Evolutionary conservation across 2,888 invertebrate species (phyloP).

Genomic region (Galerucella pusilla): DNA sequence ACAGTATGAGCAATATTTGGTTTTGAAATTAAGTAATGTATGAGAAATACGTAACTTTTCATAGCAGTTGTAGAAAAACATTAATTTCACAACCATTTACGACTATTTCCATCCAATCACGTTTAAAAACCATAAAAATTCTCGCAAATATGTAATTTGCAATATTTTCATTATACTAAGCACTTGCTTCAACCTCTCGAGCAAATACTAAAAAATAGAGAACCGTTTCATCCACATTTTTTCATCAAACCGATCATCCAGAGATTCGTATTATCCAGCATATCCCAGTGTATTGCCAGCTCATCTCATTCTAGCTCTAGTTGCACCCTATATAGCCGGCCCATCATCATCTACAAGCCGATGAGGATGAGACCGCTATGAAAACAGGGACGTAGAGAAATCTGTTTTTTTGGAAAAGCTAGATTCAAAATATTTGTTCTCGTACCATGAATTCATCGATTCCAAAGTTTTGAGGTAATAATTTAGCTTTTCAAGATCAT

Average conservation of each 20-base stretch:
- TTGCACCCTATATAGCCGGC: conserved; percentile 14
- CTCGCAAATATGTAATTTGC: neutral
- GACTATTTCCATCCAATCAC: too few relatives aligned
- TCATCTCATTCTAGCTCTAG: conserved; percentile 21
- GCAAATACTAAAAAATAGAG: neutral
- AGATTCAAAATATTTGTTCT: neutral
- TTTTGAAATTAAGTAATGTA: too few relatives aligned
- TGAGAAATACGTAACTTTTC: too few relatives aligned
- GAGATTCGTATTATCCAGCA: conserved; percentile 16
- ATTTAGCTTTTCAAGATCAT: too few relatives aligned
- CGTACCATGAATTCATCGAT: too few relatives aligned
- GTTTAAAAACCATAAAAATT: neutral
- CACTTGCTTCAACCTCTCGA: neutral
- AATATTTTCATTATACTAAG: neutral
- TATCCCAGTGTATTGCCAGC: conserved; percentile 15
- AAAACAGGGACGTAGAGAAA: conserved; percentile 3
- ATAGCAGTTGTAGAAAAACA: too few relatives aligned
- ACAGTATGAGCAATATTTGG: too few relatives aligned
- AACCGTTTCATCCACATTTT: neutral
- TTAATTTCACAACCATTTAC: too few relatives aligned
- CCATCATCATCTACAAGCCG: conserved; percentile 28
- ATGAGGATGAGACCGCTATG: conserved; percentile 25
- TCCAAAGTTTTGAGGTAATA: too few relatives aligned
- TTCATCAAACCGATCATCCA: conserved; percentile 15
- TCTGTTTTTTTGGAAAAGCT: neutral